Conservation (phyloP, 2,888 invertebrate genomes). For the Dasysyrphus tricinctus region DNA sequence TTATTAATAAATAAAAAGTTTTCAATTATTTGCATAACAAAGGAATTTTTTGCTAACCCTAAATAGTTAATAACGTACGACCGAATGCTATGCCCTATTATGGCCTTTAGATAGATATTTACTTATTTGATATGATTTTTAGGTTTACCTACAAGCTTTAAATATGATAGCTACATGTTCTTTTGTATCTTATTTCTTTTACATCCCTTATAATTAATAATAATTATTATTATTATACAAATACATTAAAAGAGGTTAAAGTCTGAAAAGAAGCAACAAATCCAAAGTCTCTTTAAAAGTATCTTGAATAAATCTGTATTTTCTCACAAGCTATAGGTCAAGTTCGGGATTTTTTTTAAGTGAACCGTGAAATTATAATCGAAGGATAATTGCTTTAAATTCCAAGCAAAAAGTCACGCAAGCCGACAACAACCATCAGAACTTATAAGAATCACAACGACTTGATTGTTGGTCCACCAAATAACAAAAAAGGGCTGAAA, state of each 20-base stretch:
- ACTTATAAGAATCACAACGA: conserved; percentile 16
- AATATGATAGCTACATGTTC: too few species aligned
- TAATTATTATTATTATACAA: background rate
- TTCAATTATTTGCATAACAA: too few species aligned
- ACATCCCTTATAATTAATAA: too few species aligned
- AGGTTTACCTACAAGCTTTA: too few species aligned
- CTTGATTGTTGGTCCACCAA: conserved; percentile 33
- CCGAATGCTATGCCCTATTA: too few species aligned
- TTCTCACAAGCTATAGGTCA: conserved; percentile 76
- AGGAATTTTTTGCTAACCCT: too few species aligned
- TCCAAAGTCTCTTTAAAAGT: background rate
- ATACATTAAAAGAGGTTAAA: background rate
- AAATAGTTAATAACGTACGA: too few species aligned
- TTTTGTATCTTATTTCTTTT: too few species aligned
- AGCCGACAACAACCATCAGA: background rate
- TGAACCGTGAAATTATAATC: conserved; percentile 68
- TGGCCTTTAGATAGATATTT: too few species aligned
- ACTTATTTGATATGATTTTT: too few species aligned
- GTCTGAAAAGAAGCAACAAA: background rate
- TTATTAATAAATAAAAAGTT: too few species aligned
- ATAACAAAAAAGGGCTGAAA: background rate
- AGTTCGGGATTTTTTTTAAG: conserved; percentile 64
- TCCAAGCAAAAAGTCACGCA: conserved; percentile 43
- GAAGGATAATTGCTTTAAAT: conserved; percentile 67
- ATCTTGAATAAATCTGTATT: conserved; percentile 21